Conservation (phyloP, 2,797 vertebrate species). For the Sebastes baramenuke region DNA sequence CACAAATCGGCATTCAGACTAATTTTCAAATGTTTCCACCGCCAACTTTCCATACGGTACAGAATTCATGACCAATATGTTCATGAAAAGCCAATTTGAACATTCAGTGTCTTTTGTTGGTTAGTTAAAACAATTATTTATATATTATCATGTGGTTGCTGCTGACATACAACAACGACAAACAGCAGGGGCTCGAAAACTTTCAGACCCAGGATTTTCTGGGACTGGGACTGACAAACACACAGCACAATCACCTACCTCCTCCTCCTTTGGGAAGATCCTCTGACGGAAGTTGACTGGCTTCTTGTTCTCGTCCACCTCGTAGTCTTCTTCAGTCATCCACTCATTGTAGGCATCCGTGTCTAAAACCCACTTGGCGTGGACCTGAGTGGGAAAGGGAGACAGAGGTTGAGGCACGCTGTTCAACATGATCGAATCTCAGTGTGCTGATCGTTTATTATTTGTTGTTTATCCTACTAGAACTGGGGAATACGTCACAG, state of each 20-base stretch:
- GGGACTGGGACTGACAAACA: background rate
- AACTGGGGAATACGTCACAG: background rate
- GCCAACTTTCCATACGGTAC: background rate
- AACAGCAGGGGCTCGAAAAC: background rate
- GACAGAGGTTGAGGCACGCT: background rate
- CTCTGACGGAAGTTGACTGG: conserved; percentile 89
- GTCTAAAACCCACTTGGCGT: conserved; percentile 95
- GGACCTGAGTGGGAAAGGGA: conserved; percentile 83
- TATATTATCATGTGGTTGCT: background rate
- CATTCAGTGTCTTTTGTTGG: background rate
- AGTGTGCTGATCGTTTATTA: background rate
- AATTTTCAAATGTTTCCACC: background rate
- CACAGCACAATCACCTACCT: conserved; percentile 78
- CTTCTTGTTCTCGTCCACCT: conserved; percentile 96
- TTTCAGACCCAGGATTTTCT: background rate
- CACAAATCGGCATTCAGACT: background rate
- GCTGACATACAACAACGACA: background rate
- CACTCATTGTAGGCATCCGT: conserved; percentile 96
- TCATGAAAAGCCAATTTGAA: background rate
- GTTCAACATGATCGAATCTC: background rate
- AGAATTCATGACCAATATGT: background rate
- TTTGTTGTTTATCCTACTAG: background rate
- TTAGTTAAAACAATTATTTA: background rate
- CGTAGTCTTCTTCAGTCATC: conserved; percentile 99
- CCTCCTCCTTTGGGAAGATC: conserved; percentile 93